Evolutionary conservation across 1,140 invertebrate genomes (phyloP), one percentile per base, ranked within the genome.

Genomic region (Caenorhabditis briggsae): DNA sequence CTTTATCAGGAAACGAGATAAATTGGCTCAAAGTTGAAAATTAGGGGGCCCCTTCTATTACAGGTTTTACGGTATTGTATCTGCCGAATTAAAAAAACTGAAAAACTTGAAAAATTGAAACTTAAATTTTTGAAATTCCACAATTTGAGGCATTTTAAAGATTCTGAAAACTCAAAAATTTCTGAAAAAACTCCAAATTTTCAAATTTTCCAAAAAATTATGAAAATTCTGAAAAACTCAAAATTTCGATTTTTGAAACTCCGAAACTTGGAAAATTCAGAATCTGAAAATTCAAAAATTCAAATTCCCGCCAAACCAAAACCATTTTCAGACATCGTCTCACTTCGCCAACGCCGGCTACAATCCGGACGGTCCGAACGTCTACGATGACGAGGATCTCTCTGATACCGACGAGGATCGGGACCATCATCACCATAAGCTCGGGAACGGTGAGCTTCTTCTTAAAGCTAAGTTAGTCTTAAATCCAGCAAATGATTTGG

Each of bases 341-440:
- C 65, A 78, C 46, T 78, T 78, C 18, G 70, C 70, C 12, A 18
- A 33, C 7, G 33, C 14, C n/a, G 7, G n/a, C 48, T 78, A 78
- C 50, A 43, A 25, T 25, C 18, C 46, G 16, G 86, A 87, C 12
- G 59, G 59, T 11, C 3, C 1, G 20, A 46, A 41, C n/a, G 59
- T 48, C 18, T 78, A 78, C 48, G 82, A 87, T 23, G 86, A 87
- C 6, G 86, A 87, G 61, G 86, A 87, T n/a, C 12, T 87, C 5
- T 82, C 86, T 25, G 84, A 86, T 20, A 61, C 86, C 20, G 86
- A 87, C 3, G 84, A 85, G 25, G 84, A 85, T 7, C 25, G 46
- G 7, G 84, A 85, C 33, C 61, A 65, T 65, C 82, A 50, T 20
- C 84, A 70, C 14, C 61, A 85, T 12, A 55, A 64, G 61, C 61